Base-by-base conservation (phyloP, 2,797 vertebrate genomes). In the Eospalax fontanierii region DNA sequence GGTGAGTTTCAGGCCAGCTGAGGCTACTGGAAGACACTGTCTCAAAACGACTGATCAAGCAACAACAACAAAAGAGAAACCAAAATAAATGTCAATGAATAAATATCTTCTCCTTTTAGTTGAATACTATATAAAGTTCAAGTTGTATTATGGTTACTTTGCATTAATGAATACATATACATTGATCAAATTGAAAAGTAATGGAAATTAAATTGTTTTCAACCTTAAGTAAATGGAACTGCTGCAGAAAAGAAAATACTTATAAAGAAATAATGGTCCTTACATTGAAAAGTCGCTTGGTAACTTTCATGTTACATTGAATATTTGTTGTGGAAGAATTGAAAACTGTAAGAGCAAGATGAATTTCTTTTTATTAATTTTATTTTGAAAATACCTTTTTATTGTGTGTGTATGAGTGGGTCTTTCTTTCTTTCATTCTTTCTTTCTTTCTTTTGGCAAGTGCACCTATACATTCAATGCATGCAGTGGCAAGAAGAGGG, bases 191-290 rank as follows among this genome's bases (percentile, higher is more conserved):
- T 38, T 83, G 54, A 43, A 85, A 93, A 4, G 26, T 70, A 65
- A 71, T 74, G 68, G 66, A 63, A 82, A 76, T 33, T 59, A 7
- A 65, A 84, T 81, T 71, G 6, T 75, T 95, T 87, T 80, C 33
- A 93, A 68, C 2, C 73, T 28, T 22, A 54, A 59, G 35, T 80
- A 89, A 79, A 59, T 59, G 59, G 12, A 83, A 90, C n/a, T n/a
- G 73, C 63, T 70, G 4, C 8, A 81, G 79, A 8, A 63, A 50
- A 86, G 91, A 54, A 30, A 76, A 61, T 61, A 24, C 87, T 70
- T 84, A 75, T 74, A 33, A 54, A 82, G 24, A 88, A 90, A 73
- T 19, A 59, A 59, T 7, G 59, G 14, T n/a, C n/a, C n/a, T n/a
- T n/a, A n/a, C n/a, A n/a, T n/a, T n/a, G n/a, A n/a, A n/a, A n/a